Conservation (phyloP, 2,113 vertebrate genomes). For the Cairina moschata region DNA sequence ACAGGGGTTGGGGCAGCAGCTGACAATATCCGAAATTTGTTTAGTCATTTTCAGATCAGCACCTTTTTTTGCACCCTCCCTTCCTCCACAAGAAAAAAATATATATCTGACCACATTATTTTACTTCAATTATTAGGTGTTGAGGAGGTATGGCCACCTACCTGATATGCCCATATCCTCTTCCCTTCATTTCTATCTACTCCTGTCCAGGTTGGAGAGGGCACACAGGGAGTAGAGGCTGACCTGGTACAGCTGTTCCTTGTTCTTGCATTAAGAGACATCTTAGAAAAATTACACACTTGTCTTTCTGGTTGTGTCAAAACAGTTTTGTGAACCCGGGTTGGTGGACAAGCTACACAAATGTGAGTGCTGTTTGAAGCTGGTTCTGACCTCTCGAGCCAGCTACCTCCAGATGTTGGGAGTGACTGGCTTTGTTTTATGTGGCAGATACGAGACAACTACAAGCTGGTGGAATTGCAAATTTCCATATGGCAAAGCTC, state of each 20-base stretch:
- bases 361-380: not conserved
- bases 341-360: not conserved
- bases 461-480: not conserved
- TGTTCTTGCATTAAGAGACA: not conserved
- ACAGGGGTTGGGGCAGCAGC: not conserved
- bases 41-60: not conserved
- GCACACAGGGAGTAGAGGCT: not conserved
- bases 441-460: slow-evolving; percentile 12
- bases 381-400: not conserved
- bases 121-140: not conserved
- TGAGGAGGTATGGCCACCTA: not conserved
- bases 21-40: not conserved
- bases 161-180: not conserved
- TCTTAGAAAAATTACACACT: not conserved
- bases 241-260: not conserved
- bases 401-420: not conserved
- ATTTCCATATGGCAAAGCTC: slow-evolving; percentile 4
- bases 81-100: not conserved
- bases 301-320: not conserved
- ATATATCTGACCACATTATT: not conserved
- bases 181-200: fast-evolving
- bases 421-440: slow-evolving; percentile 25
- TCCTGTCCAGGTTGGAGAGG: not conserved
- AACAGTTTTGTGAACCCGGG: not conserved
- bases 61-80: not conserved